Evolutionary conservation across 2,888 invertebrate genomes (phyloP), one percentile per base, ranked within the genome.

Genomic region (Myopa testacea): DNA sequence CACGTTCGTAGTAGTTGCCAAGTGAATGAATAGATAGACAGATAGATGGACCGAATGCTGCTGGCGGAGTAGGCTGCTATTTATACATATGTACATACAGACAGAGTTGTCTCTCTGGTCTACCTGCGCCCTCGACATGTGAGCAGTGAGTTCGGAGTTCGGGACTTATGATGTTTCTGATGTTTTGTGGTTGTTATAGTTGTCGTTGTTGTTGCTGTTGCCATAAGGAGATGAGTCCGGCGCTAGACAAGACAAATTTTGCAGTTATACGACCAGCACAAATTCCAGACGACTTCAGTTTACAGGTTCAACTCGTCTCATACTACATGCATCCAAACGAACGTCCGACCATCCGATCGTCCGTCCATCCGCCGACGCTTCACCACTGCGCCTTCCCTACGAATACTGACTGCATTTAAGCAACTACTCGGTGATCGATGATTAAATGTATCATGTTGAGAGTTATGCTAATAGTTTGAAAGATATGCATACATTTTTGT

Each of bases 181-280:
- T 65, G 65, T n/a, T 62, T 62, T 62, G 62, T 26, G 8, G 62
- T 65, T 65, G 65, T 37, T 37, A 26, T 26, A 26, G 26, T 26
- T 26, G 58, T n/a, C 5, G 58, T 6, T 12, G 58, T 52, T 8
- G 14, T 12, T 19, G 6, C 16, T 58, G 58, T 5, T 55, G 38
- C 67, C 67, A 37, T 26, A 19, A 26, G 34, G 16, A n/a, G 62
- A 10, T 26, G 16, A 14, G 16, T 19, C 69, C 50, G 50, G 69
- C 69, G 69, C 69, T 69, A 69, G 69, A 52, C 52, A 45, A 65
- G 65, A 65, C 65, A 63, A 19, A 65, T 65, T 65, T 65, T 65
- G 65, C 65, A 65, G 65, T 65, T 69, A 69, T 69, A 26, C 16
- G 52, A 50, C 50, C 26, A 52, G 69, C 26, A 52, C 26, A 26